Evolutionary conservation across 2,113 vertebrate genomes (phyloP).

Genomic region (Engystomops pustulosus): DNA sequence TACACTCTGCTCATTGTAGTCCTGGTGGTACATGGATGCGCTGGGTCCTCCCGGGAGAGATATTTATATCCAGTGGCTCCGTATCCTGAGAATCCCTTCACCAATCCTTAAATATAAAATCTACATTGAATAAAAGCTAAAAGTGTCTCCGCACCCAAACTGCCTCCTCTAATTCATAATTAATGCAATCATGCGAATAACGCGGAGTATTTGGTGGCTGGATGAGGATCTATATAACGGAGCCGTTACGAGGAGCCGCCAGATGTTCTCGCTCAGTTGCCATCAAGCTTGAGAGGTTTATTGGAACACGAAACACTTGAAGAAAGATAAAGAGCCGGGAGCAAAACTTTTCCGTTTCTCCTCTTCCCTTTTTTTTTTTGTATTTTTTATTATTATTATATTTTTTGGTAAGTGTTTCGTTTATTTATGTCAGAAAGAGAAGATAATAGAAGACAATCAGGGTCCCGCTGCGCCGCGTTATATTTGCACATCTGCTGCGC

Average conservation of each 20-base stretch:
- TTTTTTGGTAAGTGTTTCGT: constrained; percentile 42
- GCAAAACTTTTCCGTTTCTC: constrained; percentile 30
- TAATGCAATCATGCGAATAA: not conserved
- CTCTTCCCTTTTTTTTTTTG: not conserved
- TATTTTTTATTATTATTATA: not conserved
- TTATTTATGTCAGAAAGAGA: constrained; percentile 51
- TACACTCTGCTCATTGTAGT: too few relatives aligned
- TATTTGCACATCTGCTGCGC: constrained; percentile 54
- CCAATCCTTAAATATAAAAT: too few relatives aligned
- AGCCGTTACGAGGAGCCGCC: constrained; percentile 1
- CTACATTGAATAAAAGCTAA: too few relatives aligned
- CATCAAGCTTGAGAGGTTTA: constrained; percentile 39
- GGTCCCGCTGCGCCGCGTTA: constrained; percentile 30
- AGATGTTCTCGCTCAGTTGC: constrained; percentile 48
- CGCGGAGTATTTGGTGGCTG: not conserved
- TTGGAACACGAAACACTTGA: constrained; percentile 30
- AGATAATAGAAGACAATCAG: constrained; percentile 53
- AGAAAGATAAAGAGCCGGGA: constrained; percentile 44
- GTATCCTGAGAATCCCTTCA: too few relatives aligned
- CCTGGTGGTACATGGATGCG: too few relatives aligned
- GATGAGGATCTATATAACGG: not conserved
- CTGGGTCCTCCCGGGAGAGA: too few relatives aligned
- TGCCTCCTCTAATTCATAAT: not conserved
- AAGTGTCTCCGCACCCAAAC: too few relatives aligned
- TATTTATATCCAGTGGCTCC: too few relatives aligned